Base-by-base conservation (phyloP, 2,113 vertebrate species). In the Phrynosoma platyrhinos region DNA sequence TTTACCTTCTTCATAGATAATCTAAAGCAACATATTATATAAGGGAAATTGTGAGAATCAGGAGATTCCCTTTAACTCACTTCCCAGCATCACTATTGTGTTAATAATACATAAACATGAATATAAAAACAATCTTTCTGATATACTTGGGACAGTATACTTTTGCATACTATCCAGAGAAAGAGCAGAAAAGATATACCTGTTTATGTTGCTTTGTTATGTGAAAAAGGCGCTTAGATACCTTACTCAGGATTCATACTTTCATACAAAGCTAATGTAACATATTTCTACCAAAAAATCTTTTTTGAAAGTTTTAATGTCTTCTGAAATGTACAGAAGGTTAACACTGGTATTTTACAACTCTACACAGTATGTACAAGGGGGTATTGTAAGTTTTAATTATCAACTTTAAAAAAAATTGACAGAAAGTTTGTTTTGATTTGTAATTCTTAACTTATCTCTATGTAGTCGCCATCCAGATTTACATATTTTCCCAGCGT, bases 1-100 rank as follows among this genome's bases (percentile, higher is more conserved):
- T 16, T 40, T 20, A 91, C 84, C 89, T 92, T 91, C 76, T 79
- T 93, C 89, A 16, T 75, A 86, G 92, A 90, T 89, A 83, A 90
- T 91, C 79, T 87, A 20, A 86, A 32, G 2, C 2, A 1, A 82
- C 74, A 13, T 82, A 1, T 89, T 92, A 91, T 71, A 80, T 90
- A 84, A 36, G 52, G 72, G 58, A 21, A 66, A 89, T 77, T 88
- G 68, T 42, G 78, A 82, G 80, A 91, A 62, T 78, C 71, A 84
- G 87, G 53, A 79, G 74, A 88, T 82, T 80, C 80, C 83, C 13
- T 77, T 0, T 0, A 42, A 82, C 90, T 79, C 62, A 0, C 0
- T 66, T 3, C 68, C 68, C 10, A 83, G 14, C 25, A 20, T 27
- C 36, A 42, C 14, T 47, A 3, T 27, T 30, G 66, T n/a, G 27